These are phyloP conservation scores for Macrophya annulata DNA, from an alignment of 2,888 invertebrate genomes.

Conservation along the genomic window DNA sequence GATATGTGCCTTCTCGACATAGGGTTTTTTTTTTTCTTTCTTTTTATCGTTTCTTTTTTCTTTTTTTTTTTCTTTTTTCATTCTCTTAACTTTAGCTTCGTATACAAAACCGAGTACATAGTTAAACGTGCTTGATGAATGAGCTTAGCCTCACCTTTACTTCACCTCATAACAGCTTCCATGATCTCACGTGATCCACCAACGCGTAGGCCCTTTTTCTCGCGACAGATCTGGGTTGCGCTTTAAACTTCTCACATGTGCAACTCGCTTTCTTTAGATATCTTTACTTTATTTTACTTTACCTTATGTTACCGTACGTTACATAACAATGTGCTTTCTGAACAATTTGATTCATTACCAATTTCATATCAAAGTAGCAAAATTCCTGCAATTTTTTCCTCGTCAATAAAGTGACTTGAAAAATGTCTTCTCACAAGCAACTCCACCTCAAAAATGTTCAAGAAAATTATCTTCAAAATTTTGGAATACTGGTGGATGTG, in stretches of 20 bases:
- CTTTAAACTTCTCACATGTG: background rate
- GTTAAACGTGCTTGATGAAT: constrained; percentile 68
- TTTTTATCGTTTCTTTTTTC: constrained; percentile 8
- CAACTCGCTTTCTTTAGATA: constrained; percentile 1
- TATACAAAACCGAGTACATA: constrained; percentile 53
- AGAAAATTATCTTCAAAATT: background rate
- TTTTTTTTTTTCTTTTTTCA: background rate
- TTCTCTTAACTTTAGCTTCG: constrained; percentile 30
- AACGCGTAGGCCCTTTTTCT: constrained; percentile 62
- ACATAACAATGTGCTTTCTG: background rate
- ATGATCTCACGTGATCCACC: constrained; percentile 65
- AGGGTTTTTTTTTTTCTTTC: too few species aligned
- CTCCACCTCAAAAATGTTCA: too few species aligned
- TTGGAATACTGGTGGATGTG: background rate
- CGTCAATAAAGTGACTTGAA: too few species aligned
- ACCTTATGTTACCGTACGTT: background rate
- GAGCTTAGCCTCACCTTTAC: constrained; percentile 60
- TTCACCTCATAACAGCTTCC: constrained; percentile 53
- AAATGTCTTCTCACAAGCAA: too few species aligned
- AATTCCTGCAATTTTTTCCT: too few species aligned
- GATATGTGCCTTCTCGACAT: constrained; percentile 42
- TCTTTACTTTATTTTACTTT: background rate
- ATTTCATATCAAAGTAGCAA: background rate
- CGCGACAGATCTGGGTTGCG: constrained; percentile 76
- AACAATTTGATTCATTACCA: background rate